A percentile compares a stretch with the other conserved stretches of the same genome.
These are phyloP conservation scores for Bombus confusus DNA, from an alignment of 1,140 invertebrate species.

Conservation along the genomic window DNA sequence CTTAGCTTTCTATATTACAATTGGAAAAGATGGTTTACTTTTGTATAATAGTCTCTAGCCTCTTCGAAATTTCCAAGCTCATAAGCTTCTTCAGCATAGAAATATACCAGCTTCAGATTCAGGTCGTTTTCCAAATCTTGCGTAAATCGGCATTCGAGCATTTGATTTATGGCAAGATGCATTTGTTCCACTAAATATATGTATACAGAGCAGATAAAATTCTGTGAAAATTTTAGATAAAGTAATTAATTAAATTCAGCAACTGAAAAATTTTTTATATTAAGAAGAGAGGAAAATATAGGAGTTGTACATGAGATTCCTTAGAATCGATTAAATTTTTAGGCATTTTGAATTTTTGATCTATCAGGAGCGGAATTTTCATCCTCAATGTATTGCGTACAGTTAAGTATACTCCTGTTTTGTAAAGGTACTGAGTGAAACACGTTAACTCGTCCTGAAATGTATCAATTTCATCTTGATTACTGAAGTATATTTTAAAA, in stretches of 20 bases:
- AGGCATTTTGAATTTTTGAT: conserved; percentile 66
- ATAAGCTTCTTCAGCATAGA: conserved; percentile 67
- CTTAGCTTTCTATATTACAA: not conserved
- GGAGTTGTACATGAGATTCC: conserved; percentile 58
- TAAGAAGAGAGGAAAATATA: not conserved
- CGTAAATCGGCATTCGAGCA: conserved; percentile 53
- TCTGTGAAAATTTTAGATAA: conserved; percentile 48
- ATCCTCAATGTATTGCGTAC: conserved; percentile 61
- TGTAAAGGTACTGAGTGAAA: conserved; percentile 71
- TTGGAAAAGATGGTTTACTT: not conserved
- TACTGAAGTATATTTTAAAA: not conserved
- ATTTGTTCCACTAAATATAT: conserved; percentile 68
- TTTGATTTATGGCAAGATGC: conserved; percentile 64
- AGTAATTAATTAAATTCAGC: not conserved
- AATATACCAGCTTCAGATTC: conserved; percentile 22
- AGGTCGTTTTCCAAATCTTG: not conserved
- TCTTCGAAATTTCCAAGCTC: conserved; percentile 53
- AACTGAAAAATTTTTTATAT: not conserved
- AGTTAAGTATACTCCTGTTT: conserved; percentile 64
- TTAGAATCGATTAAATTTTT: conserved; percentile 43
- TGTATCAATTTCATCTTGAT: not conserved
- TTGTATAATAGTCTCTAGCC: conserved; percentile 53
- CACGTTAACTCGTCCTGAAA: conserved; percentile 70
- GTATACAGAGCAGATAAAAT: conserved; percentile 63
- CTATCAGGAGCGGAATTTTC: conserved; percentile 67